A percentile compares a stretch with the other conserved stretches of the same genome.
phyloP scores from a whole-genome alignment of 2,888 invertebrate species.

The Ormyrus labotus region DNA sequence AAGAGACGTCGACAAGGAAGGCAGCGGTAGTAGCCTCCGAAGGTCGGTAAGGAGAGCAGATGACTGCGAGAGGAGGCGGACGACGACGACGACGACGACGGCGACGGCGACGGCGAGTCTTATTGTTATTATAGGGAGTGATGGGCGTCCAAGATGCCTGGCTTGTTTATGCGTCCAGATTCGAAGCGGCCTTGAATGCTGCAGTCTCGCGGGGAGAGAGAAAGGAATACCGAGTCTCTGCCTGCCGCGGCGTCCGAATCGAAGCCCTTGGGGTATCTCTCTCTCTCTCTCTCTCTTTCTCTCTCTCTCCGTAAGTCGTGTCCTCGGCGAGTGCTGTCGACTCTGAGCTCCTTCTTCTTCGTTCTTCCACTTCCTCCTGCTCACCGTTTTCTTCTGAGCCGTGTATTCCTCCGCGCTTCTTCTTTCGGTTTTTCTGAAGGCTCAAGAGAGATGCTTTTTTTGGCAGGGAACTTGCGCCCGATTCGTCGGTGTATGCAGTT shows the following conservation, averaged over 20 bases:
- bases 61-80: slow-evolving; percentile 50
- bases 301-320: slow-evolving; percentile 42
- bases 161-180: slow-evolving; percentile 75
- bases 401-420: slow-evolving; percentile 7
- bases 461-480: slow-evolving; percentile 2
- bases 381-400: slow-evolving; percentile 7
- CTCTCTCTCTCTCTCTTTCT: neutral
- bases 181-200: slow-evolving; percentile 73
- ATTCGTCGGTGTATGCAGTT: neutral
- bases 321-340: slow-evolving; percentile 54
- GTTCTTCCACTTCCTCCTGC: slow-evolving; percentile 37
- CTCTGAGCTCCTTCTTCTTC: slow-evolving; percentile 53
- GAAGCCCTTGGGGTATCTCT: slow-evolving; percentile 52
- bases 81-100: slow-evolving; percentile 60
- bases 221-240: slow-evolving; percentile 5
- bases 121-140: slow-evolving; percentile 76
- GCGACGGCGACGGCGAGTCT: slow-evolving; percentile 65
- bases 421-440: slow-evolving; percentile 28
- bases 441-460: neutral
- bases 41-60: slow-evolving; percentile 57
- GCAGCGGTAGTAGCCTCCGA: slow-evolving; percentile 49
- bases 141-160: slow-evolving; percentile 72
- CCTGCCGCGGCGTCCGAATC: slow-evolving; percentile 59
- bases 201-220: slow-evolving; percentile 51
- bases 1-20: slow-evolving; percentile 56